Evolutionary conservation across 2,797 vertebrate genomes (phyloP), one percentile per base, ranked within the genome.

Genomic region (Simalia tracyae): DNA sequence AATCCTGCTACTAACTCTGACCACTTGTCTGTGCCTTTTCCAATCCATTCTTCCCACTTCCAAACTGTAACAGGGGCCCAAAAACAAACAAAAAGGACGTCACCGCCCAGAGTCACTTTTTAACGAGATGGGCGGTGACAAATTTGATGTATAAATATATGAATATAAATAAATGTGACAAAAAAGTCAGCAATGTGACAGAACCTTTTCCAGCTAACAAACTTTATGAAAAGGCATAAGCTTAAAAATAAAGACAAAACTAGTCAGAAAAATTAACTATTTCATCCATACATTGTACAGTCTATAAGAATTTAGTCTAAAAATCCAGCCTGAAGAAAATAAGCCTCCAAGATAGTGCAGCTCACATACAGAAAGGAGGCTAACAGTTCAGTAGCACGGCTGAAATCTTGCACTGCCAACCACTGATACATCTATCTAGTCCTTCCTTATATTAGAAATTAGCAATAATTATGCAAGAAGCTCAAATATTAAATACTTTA

Each of bases 301-400:
- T 60, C 94, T 85, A 89, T 88, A 88, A 94, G 93, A 95, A 93
- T 86, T 95, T 12, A 0, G 31, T 91, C 66, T 92, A 91, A 85
- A 94, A 94, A 96, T 95, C 94, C 92, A 64, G 31, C 93, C 92
- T 0, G 8, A 93, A 89, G 92, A 87, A 96, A 86, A 60, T n/a
- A 89, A 10, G 14, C 31, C 89, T 89, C 95, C 94, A 94, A 42
- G 42, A 68, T 61, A 91, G 63, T 90, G 91, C 24, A 89, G 88
- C 46, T 36, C 5, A 0, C 84, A 91, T 86, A 68, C 94, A 90
- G 91, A 91, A 42, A 95, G 93, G 92, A 4, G 66, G 91, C 92
- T 94, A 96, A 89, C 84, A 91, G 94, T 87, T 84, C 91, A 66
- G 91, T 0, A 1, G 59, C 93, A 92, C 95, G 93, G 81, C 91